A percentile compares a stretch with the other conserved stretches of the same genome.
Evolutionary conservation across 2,888 invertebrate species (phyloP).

Genomic region (Trimorus sp.): DNA sequence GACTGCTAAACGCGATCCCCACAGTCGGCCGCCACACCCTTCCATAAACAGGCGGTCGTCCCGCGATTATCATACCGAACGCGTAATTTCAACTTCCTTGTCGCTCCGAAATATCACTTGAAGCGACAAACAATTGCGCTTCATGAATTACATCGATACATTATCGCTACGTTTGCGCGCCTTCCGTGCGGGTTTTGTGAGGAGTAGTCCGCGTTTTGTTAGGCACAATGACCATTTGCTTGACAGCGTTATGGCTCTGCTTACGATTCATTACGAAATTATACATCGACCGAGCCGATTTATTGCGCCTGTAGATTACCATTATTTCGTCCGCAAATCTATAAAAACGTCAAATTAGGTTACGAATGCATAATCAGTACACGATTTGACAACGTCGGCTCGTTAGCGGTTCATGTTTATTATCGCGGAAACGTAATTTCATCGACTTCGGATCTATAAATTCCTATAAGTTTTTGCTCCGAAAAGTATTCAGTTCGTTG

Average conservation of each 20-base stretch:
- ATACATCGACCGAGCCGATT: constrained; percentile 41
- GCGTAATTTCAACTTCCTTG: constrained; percentile 54
- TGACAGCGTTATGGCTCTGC: constrained; percentile 56
- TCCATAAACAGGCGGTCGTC: neutral
- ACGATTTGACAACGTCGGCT: constrained; percentile 30
- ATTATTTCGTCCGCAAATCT: constrained; percentile 43
- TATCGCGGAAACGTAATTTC: constrained; percentile 21
- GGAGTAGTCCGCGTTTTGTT: constrained; percentile 49
- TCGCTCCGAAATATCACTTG: constrained; percentile 34
- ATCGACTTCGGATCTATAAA: constrained; percentile 18
- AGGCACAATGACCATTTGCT: constrained; percentile 55
- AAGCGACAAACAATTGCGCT: constrained; percentile 44
- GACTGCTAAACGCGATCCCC: neutral
- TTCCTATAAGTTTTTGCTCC: neutral
- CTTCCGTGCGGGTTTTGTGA: constrained; percentile 57
- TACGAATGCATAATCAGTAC: constrained; percentile 43
- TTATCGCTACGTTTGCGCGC: constrained; percentile 51
- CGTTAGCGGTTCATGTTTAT: neutral
- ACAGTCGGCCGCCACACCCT: neutral
- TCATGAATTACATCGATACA: constrained; percentile 57
- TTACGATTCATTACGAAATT: constrained; percentile 55
- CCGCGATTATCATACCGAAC: constrained; percentile 53
- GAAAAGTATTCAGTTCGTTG: neutral
- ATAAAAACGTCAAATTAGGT: constrained; percentile 50
- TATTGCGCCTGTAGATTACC: constrained; percentile 43